These are phyloP conservation scores for Sinocyclocheilus rhinocerous DNA, from an alignment of 2,113 vertebrate genomes.

Conservation along the genomic window DNA sequence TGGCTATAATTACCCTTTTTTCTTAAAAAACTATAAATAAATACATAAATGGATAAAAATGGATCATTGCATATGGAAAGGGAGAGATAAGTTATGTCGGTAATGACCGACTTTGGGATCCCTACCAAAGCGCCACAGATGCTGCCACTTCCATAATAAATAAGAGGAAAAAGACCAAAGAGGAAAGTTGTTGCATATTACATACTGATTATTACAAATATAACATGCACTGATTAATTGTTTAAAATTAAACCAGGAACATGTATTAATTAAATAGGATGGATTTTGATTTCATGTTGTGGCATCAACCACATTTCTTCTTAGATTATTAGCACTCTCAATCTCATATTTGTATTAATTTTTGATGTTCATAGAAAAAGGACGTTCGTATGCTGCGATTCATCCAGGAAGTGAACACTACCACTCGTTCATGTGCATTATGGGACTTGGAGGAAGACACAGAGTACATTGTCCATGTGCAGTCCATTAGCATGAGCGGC, in stretches of 20 bases:
- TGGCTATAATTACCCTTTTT: background rate
- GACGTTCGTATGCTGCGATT: slow-evolving; percentile 93
- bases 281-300: background rate
- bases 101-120: too few species aligned
- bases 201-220: background rate
- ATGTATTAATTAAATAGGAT: background rate
- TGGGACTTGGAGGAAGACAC: slow-evolving; percentile 98
- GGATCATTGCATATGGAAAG: background rate
- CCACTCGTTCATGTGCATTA: slow-evolving; percentile 91
- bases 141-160: too few species aligned
- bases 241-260: background rate
- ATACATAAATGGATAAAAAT: too few species aligned
- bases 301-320: background rate
- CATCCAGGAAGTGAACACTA: slow-evolving; percentile 98
- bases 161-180: background rate
- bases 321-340: background rate
- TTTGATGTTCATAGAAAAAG: slow-evolving; percentile 82
- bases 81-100: background rate
- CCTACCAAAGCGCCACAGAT: too few species aligned
- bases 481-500: slow-evolving; percentile 92
- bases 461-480: slow-evolving; percentile 93
- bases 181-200: slow-evolving; percentile 4
- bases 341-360: background rate
- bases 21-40: background rate
- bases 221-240: background rate